Percentiles rank a stretch among this genome's conserved stretches.
These are phyloP conservation scores for Mercenaria mercenaria DNA, from an alignment of 1,140 invertebrate species.

Conservation along the genomic window DNA sequence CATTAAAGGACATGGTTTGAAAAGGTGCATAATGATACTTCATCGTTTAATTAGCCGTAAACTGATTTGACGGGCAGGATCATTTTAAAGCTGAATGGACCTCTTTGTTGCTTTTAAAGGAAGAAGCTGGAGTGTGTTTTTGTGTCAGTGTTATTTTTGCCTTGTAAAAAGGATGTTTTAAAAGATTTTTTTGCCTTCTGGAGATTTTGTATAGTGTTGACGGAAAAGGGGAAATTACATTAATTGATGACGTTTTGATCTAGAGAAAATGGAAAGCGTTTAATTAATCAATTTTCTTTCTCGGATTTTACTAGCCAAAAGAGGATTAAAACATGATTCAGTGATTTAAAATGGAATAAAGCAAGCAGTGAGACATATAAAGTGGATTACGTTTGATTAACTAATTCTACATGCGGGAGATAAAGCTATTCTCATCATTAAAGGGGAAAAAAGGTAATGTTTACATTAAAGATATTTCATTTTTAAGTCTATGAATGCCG, in stretches of 20 bases:
- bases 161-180: neutral
- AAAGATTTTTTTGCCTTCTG: neutral
- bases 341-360: neutral
- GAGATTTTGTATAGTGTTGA: neutral
- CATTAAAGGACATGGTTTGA: constrained; percentile 3
- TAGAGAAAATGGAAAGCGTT: neutral
- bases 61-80: neutral
- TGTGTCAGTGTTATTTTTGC: neutral
- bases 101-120: neutral
- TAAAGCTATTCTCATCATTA: neutral
- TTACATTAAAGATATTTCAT: no score
- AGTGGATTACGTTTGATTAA: neutral
- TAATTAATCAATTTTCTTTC: neutral
- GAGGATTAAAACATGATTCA: neutral
- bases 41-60: constrained; percentile 24
- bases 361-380: neutral
- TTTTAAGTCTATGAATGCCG: no score
- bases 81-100: neutral
- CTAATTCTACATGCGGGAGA: neutral
- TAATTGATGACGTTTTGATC: neutral
- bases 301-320: neutral
- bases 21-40: constrained; percentile 28
- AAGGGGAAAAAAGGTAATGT: constrained; percentile 6
- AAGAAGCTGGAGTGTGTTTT: neutral
- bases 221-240: neutral